Percentiles rank a stretch among this genome's conserved stretches.
Conservation (phyloP, 2,888 invertebrate genomes). For the Ennomos fuscantarius region DNA sequence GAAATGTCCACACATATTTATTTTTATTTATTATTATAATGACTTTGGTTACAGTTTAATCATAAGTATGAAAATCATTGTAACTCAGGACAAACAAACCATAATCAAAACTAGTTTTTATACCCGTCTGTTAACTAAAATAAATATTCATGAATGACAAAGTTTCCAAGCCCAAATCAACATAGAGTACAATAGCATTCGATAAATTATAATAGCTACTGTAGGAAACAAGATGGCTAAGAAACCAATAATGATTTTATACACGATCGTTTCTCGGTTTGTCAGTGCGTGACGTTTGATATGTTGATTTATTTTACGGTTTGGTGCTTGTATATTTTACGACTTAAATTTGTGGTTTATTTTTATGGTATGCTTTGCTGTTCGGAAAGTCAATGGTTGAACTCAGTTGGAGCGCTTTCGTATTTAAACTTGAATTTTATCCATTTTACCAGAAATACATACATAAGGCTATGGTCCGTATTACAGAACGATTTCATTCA, state of each 20-base stretch:
- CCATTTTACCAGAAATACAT: no score
- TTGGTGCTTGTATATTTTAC: conserved; percentile 7
- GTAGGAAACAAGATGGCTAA: conserved; percentile 16
- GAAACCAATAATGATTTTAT: conserved; percentile 6
- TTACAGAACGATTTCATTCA: no score
- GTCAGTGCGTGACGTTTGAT: conserved; percentile 8
- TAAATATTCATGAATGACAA: conserved; percentile 22
- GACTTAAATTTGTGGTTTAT: not conserved
- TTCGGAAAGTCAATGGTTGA: no score
- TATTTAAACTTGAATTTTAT: no score
- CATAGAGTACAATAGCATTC: conserved; percentile 12
- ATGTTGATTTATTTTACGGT: conserved; percentile 5
- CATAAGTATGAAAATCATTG: no score
- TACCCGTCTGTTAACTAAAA: conserved; percentile 8
- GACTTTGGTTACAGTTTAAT: no score
- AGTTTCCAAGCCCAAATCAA: conserved; percentile 16
- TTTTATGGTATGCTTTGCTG: no score
- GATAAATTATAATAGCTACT: conserved; percentile 16
- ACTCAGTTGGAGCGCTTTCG: no score
- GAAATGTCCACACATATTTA: no score
- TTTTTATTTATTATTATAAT: no score
- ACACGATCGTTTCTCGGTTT: conserved; percentile 3
- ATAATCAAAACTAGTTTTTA: not conserved
- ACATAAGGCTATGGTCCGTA: no score
- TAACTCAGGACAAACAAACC: not conserved